These are phyloP conservation scores for Drosophila siamana DNA, from an alignment of 2,888 invertebrate species.

Conservation along the genomic window DNA sequence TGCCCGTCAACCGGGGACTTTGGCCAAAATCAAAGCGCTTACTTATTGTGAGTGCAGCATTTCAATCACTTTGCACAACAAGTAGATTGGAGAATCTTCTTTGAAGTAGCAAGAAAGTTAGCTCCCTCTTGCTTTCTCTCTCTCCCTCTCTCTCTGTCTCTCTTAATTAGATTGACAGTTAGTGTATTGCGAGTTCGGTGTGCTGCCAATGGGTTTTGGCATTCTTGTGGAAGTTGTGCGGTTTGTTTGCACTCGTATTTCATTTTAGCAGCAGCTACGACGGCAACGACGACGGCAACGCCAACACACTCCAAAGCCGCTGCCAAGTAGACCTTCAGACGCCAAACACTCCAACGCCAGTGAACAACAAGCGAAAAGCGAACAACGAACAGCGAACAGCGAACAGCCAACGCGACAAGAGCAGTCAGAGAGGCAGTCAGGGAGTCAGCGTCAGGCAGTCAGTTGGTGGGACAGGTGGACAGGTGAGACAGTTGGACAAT, in stretches of 20 bases:
- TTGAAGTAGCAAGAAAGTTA: too few relatives aligned
- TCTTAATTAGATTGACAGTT: not conserved
- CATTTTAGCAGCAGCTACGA: conserved; percentile 62
- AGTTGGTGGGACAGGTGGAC: conserved; percentile 33
- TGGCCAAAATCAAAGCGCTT: too few relatives aligned
- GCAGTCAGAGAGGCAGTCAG: conserved; percentile 45
- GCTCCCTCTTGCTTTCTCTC: too few relatives aligned
- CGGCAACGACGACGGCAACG: conserved; percentile 48
- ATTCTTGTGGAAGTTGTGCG: conserved; percentile 50
- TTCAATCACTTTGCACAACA: too few relatives aligned
- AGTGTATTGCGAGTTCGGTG: conserved; percentile 45
- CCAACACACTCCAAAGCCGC: conserved; percentile 78
- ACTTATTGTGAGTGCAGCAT: too few relatives aligned
- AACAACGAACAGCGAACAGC: conserved; percentile 28
- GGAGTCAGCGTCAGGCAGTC: conserved; percentile 26
- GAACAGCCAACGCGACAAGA: conserved; percentile 67
- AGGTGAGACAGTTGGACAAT: conserved; percentile 31
- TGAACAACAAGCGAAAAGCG: conserved; percentile 33
- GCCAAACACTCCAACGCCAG: conserved; percentile 80
- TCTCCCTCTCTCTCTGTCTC: too few relatives aligned
- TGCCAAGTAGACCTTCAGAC: conserved; percentile 81
- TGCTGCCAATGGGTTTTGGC: not conserved
- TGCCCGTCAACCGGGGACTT: conserved; percentile 3
- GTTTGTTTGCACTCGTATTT: conserved; percentile 79
- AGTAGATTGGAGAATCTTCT: too few relatives aligned